phyloP scores from a whole-genome alignment of 2,113 vertebrate genomes.

The Sarotherodon lohbergeri region DNA sequence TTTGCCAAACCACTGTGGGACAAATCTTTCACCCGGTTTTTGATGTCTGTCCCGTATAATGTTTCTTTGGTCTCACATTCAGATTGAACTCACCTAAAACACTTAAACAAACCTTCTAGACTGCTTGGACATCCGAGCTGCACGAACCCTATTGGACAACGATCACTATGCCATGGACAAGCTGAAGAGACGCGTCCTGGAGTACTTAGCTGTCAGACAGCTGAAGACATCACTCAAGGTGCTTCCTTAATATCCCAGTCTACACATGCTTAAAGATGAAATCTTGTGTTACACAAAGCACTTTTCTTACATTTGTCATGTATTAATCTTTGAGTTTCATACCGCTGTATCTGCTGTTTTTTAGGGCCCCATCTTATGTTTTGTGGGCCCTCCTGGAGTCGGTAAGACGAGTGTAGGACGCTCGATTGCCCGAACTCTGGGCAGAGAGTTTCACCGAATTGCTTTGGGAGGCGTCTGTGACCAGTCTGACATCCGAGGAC shows the following conservation, averaged over 20 bases:
- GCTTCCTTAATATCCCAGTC: not conserved
- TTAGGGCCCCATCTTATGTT: constrained; percentile 91
- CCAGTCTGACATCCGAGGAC: constrained; percentile 95
- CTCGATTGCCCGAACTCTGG: constrained; percentile 90
- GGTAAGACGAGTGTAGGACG: constrained; percentile 97
- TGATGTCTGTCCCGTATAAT: not conserved
- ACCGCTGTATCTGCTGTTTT: not conserved
- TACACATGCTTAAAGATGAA: not conserved
- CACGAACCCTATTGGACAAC: constrained; percentile 87
- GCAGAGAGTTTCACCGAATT: constrained; percentile 94
- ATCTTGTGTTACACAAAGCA: not conserved
- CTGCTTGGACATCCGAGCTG: constrained; percentile 88
- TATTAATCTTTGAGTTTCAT: not conserved
- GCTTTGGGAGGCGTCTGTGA: constrained; percentile 93
- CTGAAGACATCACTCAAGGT: constrained; percentile 87
- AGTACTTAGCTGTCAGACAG: constrained; percentile 93
- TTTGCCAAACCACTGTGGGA: not conserved
- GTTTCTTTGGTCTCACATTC: not conserved
- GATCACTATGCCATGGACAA: constrained; percentile 98
- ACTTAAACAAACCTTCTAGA: constrained; percentile 65
- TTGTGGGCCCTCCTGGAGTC: constrained; percentile 94
- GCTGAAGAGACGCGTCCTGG: constrained; percentile 91
- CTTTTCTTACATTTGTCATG: not conserved
- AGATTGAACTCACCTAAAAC: not conserved
- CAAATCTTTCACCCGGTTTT: not conserved